phyloP scores from a whole-genome alignment of 2,888 invertebrate species.

The Sabatieria punctata region DNA sequence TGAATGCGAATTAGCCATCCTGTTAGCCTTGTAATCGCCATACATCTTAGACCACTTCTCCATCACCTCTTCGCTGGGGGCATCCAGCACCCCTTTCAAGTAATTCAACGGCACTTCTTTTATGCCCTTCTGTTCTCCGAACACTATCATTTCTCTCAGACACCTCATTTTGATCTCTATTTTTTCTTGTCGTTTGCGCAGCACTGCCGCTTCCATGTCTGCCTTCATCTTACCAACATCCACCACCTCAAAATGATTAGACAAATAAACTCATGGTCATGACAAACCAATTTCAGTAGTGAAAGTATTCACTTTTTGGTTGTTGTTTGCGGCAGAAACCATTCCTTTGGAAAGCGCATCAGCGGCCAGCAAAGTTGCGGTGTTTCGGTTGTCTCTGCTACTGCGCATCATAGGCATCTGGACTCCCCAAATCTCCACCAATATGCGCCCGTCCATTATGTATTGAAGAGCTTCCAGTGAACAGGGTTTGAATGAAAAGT shows the following conservation, averaged over 20 bases:
- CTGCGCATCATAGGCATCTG: conserved; percentile 22
- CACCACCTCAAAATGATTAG: too few species aligned
- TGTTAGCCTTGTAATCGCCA: too few species aligned
- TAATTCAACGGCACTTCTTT: conserved; percentile 22
- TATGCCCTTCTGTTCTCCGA: conserved; percentile 26
- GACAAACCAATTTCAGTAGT: too few species aligned
- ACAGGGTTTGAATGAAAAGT: conserved; percentile 31
- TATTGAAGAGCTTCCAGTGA: conserved; percentile 35
- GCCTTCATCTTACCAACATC: background rate
- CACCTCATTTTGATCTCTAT: conserved; percentile 26
- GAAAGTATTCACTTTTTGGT: background rate
- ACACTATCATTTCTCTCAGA: conserved; percentile 25
- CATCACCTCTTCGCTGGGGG: conserved; percentile 23
- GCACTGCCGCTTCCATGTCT: conserved; percentile 6
- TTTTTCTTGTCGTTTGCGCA: conserved; percentile 25
- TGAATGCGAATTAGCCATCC: too few species aligned
- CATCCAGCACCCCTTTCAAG: conserved; percentile 26
- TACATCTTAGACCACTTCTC: too few species aligned
- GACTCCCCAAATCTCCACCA: conserved; percentile 37
- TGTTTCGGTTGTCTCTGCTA: conserved; percentile 22
- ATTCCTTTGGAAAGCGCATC: conserved; percentile 24
- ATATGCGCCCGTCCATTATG: conserved; percentile 32
- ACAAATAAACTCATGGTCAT: too few species aligned
- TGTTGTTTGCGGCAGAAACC: conserved; percentile 3
- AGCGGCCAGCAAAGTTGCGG: conserved; percentile 26